Percentiles rank a stretch among this genome's conserved stretches.
Evolutionary conservation across 2,797 vertebrate genomes (phyloP).

Genomic region (Falco naumanni): DNA sequence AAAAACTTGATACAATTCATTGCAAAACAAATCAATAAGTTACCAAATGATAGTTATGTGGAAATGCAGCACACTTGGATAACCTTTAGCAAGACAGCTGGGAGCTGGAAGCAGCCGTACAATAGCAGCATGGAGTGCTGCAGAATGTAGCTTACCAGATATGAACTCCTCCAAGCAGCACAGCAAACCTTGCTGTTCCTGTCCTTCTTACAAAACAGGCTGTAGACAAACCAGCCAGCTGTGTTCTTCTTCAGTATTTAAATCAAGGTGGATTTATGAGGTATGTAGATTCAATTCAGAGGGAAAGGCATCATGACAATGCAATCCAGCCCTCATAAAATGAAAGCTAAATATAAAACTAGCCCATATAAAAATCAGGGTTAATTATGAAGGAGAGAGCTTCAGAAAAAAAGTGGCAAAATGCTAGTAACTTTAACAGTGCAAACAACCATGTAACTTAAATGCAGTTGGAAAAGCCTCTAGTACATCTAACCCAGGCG

Average conservation of each 20-base stretch:
- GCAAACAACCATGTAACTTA: background rate
- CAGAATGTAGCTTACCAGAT: background rate
- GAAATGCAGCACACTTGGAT: background rate
- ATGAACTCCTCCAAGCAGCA: background rate
- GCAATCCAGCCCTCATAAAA: background rate
- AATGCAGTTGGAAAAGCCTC: background rate
- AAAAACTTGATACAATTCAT: background rate
- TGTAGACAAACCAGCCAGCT: background rate
- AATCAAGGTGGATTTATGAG: background rate
- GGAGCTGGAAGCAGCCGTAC: background rate
- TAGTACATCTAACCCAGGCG: background rate
- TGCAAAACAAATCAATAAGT: background rate
- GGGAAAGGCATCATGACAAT: background rate
- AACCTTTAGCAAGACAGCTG: background rate
- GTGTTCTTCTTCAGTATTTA: background rate
- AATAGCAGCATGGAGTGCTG: background rate
- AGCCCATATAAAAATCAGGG: background rate
- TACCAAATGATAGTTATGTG: background rate
- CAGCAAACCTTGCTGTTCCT: background rate
- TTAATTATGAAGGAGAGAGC: background rate
- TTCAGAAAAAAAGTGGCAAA: background rate
- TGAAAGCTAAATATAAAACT: background rate
- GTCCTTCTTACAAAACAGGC: background rate
- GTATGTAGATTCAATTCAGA: background rate
- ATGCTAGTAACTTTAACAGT: background rate